These are phyloP conservation scores for Sarcophaga caerulescens DNA, from an alignment of 2,888 invertebrate species.

Conservation along the genomic window DNA sequence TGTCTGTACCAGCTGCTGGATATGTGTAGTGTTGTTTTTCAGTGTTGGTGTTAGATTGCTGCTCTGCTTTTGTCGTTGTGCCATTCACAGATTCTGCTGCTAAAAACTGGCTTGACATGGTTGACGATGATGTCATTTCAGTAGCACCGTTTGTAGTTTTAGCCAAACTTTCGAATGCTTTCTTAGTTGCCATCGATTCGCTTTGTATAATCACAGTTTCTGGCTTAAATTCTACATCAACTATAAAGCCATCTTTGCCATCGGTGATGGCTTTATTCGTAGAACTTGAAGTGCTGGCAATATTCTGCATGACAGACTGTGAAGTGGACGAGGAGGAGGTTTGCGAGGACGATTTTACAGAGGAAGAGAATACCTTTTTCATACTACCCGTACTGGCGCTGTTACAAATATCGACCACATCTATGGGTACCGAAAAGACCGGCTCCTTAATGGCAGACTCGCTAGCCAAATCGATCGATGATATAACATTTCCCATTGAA, in stretches of 20 bases:
- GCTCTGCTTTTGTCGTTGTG: slow-evolving; percentile 64
- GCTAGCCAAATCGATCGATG: slow-evolving; percentile 76
- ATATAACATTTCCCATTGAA: slow-evolving; percentile 74
- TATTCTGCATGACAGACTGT: slow-evolving; percentile 68
- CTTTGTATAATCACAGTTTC: slow-evolving; percentile 62
- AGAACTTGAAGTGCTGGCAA: slow-evolving; percentile 53
- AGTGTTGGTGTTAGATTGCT: slow-evolving; percentile 63
- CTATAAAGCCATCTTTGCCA: slow-evolving; percentile 46
- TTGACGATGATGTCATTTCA: slow-evolving; percentile 77
- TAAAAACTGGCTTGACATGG: slow-evolving; percentile 69
- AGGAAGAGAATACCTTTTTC: slow-evolving; percentile 70
- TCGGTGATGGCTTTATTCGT: slow-evolving; percentile 64
- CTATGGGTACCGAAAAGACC: slow-evolving; percentile 78
- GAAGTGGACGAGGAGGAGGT: slow-evolving; percentile 58
- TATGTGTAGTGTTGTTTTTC: slow-evolving; percentile 55
- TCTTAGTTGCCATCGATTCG: slow-evolving; percentile 56
- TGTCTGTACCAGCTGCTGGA: slow-evolving; percentile 22
- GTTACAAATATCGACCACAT: slow-evolving; percentile 74
- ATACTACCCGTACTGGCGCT: slow-evolving; percentile 70
- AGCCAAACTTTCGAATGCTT: slow-evolving; percentile 57
- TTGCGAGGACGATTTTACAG: slow-evolving; percentile 61
- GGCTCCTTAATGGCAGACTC: slow-evolving; percentile 77
- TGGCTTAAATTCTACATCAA: slow-evolving; percentile 63
- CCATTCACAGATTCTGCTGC: slow-evolving; percentile 64
- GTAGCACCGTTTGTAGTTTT: slow-evolving; percentile 71